phyloP scores from a whole-genome alignment of 2,888 invertebrate species.

The Rhodophaea formosa region DNA sequence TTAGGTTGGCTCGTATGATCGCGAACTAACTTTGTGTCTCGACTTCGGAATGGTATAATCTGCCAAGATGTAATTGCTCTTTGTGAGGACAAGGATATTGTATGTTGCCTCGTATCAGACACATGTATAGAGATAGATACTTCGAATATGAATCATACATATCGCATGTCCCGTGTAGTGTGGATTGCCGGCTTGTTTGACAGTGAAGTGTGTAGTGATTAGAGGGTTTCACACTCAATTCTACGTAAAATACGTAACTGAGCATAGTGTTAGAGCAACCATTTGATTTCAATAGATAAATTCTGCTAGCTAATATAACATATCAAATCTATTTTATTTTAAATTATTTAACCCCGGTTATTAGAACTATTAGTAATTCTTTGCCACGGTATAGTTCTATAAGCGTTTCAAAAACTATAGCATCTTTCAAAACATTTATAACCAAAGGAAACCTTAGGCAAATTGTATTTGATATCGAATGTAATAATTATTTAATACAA shows the following conservation, averaged over 20 bases:
- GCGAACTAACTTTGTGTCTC: conserved; percentile 2
- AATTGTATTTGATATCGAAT: conserved; percentile 1
- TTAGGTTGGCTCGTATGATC: conserved; percentile 8
- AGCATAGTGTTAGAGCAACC: not conserved
- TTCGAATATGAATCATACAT: not conserved
- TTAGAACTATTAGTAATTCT: too few species aligned
- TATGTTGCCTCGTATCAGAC: not conserved
- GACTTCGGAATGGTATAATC: not conserved
- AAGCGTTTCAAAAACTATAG: too few species aligned
- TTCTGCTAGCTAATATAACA: too few species aligned
- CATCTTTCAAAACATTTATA: not conserved
- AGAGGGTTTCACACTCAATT: not conserved
- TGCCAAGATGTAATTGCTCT: not conserved
- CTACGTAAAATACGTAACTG: not conserved
- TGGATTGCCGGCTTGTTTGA: not conserved
- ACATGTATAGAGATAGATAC: not conserved
- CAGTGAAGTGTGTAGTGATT: not conserved
- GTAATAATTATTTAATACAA: conserved; percentile 52
- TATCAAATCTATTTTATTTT: too few species aligned
- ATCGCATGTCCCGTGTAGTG: not conserved
- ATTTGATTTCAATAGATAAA: not conserved
- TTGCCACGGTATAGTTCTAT: too few species aligned
- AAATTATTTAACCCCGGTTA: too few species aligned
- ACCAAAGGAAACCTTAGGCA: not conserved
- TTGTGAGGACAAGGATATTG: not conserved